These are phyloP conservation scores for Chaetoderma sp. DNA, from an alignment of 2,888 invertebrate genomes.

Conservation along the genomic window DNA sequence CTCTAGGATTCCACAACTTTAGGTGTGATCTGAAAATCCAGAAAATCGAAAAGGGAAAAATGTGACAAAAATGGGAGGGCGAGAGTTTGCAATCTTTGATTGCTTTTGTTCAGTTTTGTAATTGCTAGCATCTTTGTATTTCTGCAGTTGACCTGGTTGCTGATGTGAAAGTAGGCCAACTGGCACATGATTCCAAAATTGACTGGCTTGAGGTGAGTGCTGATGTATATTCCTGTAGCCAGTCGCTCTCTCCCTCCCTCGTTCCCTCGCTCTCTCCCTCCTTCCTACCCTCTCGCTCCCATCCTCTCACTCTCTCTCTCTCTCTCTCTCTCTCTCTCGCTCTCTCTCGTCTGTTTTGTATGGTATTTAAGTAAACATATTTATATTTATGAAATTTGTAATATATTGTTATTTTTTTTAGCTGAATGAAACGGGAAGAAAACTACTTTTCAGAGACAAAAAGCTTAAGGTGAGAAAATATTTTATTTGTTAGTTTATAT, in stretches of 20 bases:
- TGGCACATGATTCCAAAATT: conserved; percentile 91
- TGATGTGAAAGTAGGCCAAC: conserved; percentile 79
- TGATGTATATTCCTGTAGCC: not conserved
- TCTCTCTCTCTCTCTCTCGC: too few species aligned
- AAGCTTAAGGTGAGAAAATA: conserved; percentile 76
- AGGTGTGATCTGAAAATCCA: too few species aligned
- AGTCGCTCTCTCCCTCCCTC: not conserved
- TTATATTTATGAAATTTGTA: not conserved
- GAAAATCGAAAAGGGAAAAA: too few species aligned
- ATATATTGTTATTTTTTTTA: conserved; percentile 38
- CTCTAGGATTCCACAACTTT: too few species aligned
- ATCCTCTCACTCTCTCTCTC: too few species aligned
- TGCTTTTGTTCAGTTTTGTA: not conserved
- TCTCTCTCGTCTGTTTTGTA: too few species aligned
- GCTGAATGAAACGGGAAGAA: conserved; percentile 91
- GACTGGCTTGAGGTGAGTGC: conserved; percentile 88
- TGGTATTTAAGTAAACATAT: not conserved
- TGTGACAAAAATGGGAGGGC: too few species aligned
- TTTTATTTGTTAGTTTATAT: not conserved
- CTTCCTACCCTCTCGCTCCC: too few species aligned
- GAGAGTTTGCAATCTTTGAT: not conserved
- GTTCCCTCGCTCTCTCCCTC: not conserved
- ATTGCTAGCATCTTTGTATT: not conserved
- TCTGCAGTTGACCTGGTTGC: conserved; percentile 73
- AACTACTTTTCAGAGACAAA: conserved; percentile 91